Conservation (phyloP, 2,888 invertebrate genomes). For the Trichogramma evanescens region DNA sequence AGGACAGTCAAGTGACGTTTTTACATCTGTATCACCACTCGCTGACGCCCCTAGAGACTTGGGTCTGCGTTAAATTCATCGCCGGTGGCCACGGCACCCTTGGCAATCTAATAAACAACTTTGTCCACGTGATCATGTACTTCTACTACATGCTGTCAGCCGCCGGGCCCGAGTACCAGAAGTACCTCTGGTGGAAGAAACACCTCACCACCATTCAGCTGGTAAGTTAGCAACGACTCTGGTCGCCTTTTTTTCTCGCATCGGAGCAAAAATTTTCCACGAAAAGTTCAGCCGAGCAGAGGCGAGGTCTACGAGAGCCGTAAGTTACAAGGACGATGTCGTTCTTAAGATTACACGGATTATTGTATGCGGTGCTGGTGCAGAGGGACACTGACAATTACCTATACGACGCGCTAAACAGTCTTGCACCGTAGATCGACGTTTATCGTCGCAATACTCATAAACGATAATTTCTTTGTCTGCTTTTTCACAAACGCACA, state of each 20-base stretch:
- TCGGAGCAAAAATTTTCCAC: background rate
- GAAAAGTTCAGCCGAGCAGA: no score
- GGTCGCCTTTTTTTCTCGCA: background rate
- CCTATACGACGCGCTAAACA: background rate
- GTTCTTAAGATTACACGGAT: background rate
- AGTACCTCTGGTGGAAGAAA: constrained; percentile 87
- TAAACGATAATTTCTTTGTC: no score
- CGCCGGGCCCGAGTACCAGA: constrained; percentile 77
- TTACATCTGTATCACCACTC: constrained; percentile 82
- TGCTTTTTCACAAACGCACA: no score
- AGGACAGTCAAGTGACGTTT: constrained; percentile 76
- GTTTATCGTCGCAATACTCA: no score
- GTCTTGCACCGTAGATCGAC: no score
- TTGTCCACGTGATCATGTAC: constrained; percentile 84
- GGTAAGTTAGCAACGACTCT: constrained; percentile 50
- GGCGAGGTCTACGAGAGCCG: no score
- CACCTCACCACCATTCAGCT: constrained; percentile 78
- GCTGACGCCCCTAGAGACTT: constrained; percentile 69
- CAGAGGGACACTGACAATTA: background rate
- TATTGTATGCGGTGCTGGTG: no score
- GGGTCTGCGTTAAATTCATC: constrained; percentile 71
- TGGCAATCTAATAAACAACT: constrained; percentile 77
- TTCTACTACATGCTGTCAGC: constrained; percentile 80
- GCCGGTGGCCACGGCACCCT: constrained; percentile 85
- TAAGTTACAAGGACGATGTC: background rate